These are phyloP conservation scores for Chrysomela aeneicollis DNA, from an alignment of 2,888 invertebrate genomes.

Conservation along the genomic window DNA sequence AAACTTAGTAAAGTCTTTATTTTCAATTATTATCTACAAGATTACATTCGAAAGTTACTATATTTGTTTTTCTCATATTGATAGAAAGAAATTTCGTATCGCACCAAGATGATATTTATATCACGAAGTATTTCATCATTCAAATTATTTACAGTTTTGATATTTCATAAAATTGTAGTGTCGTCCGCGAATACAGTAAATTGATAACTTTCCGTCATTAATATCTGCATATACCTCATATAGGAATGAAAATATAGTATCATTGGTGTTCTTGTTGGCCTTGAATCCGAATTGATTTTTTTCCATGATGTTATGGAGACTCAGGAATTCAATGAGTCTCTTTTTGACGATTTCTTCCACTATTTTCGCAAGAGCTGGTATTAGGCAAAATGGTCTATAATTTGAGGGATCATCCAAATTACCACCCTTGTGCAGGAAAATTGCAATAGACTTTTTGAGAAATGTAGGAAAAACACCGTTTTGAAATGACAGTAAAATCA, in stretches of 20 bases:
- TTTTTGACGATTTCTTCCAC: not conserved
- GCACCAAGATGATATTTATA: not conserved
- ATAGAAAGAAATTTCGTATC: not conserved
- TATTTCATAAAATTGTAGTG: not conserved
- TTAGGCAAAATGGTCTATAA: not conserved
- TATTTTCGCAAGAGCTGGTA: not conserved
- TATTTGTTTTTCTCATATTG: not conserved
- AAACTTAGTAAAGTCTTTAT: too few species aligned
- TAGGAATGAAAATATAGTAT: conserved; percentile 10
- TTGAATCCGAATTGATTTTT: not conserved
- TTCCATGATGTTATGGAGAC: not conserved
- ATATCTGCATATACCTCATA: conserved; percentile 10
- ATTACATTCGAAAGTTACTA: too few species aligned
- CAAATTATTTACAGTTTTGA: not conserved
- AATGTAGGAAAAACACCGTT: conserved; percentile 2
- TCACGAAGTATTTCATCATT: not conserved
- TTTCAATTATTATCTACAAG: too few species aligned
- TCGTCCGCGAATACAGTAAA: not conserved
- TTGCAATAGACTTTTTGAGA: not conserved
- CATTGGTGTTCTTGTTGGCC: conserved; percentile 1
- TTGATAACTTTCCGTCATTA: not conserved
- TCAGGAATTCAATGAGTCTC: not conserved
- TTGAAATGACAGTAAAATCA: not conserved
- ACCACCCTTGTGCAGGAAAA: not conserved
- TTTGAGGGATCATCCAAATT: not conserved